Base-by-base conservation (phyloP, 1,140 invertebrate genomes). In the Leptopilina clavipes region DNA sequence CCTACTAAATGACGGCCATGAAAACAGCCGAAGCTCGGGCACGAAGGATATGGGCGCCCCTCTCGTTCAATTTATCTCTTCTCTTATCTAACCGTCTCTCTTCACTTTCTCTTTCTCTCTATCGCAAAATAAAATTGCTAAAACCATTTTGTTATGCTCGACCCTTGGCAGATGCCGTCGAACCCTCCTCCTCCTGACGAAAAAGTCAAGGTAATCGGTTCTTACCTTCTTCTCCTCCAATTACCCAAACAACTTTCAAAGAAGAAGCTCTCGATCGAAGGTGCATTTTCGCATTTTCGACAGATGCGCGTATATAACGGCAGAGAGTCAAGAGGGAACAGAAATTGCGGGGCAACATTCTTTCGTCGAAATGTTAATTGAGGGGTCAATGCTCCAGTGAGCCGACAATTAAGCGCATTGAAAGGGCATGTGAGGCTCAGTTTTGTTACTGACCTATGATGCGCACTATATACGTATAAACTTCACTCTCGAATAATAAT, bases 1-100 rank as follows among this genome's bases (percentile, higher is more conserved):
- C 89, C 87, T 87, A 90, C 89, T 89, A 90, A 90, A 90, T 90
- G 88, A 90, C 89, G 89, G 89, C 89, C 89, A 90, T 90, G 89
- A 90, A 90, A 90, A 90, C 89, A 89, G 87, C 88, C 89, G 86
- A 89, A 88, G 87, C 86, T 84, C 82, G 85, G 84, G 82, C 85
- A 86, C 87, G 86, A 86, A 87, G 86, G 85, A 89, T 86, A 86
- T 84, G 81, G 77, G 72, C 70, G 75, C 71, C 59, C 75, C 76
- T 74, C 76, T 82, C 79, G 73, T 76, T 80, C 77, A 70, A 74
- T 76, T 59, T 80, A 79, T 79, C 77, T 79, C 74, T 70, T 17
- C 9, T 37, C 31, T 65, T 40, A 70, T 72, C 31, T 7, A 1
- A 44, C 52, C 17, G 56, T 70, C 75, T 48, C 48, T 18, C 19